Base-by-base conservation (phyloP, 2,113 vertebrate species). In the Charadrius vociferus region DNA sequence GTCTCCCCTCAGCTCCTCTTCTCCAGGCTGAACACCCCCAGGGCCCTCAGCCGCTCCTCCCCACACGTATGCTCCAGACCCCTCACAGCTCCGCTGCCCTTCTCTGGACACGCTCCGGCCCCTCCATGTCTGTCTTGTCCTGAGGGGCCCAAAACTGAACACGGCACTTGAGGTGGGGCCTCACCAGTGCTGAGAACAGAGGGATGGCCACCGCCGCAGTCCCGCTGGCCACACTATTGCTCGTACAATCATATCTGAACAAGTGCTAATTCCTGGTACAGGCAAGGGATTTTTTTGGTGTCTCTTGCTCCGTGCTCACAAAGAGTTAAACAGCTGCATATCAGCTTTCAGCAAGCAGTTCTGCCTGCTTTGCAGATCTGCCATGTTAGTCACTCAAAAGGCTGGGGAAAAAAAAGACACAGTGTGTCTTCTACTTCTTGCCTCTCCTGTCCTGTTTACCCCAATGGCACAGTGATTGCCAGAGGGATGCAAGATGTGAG, bases 251-350 rank as follows among this genome's bases (percentile, higher is more conserved):
- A 9, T 17, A 79, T 22, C 27, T 58, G 66, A 79, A 41, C 15
- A 22, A 17, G 26, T 39, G 37, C 9, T 72, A 62, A 65, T 53
- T 67, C 43, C 36, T 47, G 43, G 7, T 12, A 32, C 4, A 56
- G 29, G 11, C 24, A 66, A n/a, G 13, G 12, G 47, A 23, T 32
- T 20, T 59, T 29, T 39, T 14, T 47, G 7, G 19, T 71, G 3
- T 43, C 23, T 36, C 47, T 62, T 39, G 18, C 10, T 32, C 53
- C 1, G 0, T 3, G 29, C 15, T 77, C 15, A 18, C 1, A 0
- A 79, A 37, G 79, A 65, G 67, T 81, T 71, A 70, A 94, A 14
- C 12, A 75, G 53, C 30, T 53, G 26, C 70, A 10, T 16, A 29
- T 27, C 53, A 26, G 34, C 10, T 10, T 21, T 30, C n/a, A 70